A percentile compares a stretch with the other conserved stretches of the same genome.
Conservation (phyloP, 2,113 vertebrate genomes). For the Mustela nigripes region DNA sequence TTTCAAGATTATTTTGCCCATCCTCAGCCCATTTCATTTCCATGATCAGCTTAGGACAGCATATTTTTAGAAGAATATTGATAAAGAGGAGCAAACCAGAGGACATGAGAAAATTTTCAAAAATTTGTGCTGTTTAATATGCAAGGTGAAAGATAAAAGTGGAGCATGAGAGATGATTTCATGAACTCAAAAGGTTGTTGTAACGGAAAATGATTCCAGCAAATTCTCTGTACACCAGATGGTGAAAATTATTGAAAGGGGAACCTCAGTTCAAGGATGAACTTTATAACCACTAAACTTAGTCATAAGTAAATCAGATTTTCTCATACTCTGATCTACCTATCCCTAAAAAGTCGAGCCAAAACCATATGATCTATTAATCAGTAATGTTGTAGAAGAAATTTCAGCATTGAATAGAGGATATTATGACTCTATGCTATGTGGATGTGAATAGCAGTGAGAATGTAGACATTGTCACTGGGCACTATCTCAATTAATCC, state of each 20-base stretch:
- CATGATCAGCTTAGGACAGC: background rate
- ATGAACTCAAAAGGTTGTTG: background rate
- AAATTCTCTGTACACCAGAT: conserved; percentile 54
- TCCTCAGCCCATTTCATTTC: background rate
- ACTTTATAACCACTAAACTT: conserved; percentile 34
- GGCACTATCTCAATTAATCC: background rate
- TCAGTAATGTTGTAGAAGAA: background rate
- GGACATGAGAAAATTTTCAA: background rate
- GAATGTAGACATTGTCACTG: background rate
- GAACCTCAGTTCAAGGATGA: background rate
- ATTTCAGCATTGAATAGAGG: background rate
- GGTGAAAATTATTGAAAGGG: background rate
- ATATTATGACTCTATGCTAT: background rate
- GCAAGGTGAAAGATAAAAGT: background rate
- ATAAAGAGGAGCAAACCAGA: background rate
- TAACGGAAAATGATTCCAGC: conserved; percentile 43
- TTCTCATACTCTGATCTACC: background rate
- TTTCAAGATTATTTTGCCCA: background rate
- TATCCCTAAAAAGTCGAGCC: background rate
- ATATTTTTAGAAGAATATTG: conserved; percentile 27
- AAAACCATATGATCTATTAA: background rate
- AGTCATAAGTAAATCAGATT: conserved; percentile 54
- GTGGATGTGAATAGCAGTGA: background rate
- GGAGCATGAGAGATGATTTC: conserved; percentile 6
- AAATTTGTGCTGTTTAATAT: conserved; percentile 14